Conservation (phyloP, 2,797 vertebrate species). For the Catharus ustulatus region DNA sequence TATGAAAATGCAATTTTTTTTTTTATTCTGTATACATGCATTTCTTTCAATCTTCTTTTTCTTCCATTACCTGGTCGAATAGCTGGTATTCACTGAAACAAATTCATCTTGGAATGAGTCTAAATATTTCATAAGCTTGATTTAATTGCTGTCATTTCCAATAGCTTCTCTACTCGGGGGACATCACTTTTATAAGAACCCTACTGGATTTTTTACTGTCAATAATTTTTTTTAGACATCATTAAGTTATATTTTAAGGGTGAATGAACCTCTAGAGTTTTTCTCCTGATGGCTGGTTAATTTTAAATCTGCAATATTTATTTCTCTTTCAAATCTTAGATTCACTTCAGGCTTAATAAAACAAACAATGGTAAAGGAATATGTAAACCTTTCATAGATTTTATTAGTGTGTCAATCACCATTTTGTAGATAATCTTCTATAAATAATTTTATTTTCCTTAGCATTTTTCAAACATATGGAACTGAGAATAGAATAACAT, state of each 20-base stretch:
- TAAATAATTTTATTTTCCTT: neutral
- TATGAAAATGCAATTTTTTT: neutral
- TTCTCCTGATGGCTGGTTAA: neutral
- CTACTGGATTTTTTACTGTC: slow-evolving; percentile 29
- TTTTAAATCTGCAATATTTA: neutral
- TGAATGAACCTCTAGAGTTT: slow-evolving; percentile 1
- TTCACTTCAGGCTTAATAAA: neutral
- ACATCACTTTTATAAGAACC: slow-evolving; percentile 25
- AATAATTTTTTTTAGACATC: slow-evolving; percentile 25
- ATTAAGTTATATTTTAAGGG: slow-evolving; percentile 50
- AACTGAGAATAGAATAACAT: neutral
- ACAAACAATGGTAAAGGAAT: neutral
- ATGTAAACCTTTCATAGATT: neutral
- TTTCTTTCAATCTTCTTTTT: neutral
- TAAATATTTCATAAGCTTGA: slow-evolving; percentile 70
- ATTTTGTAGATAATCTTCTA: neutral
- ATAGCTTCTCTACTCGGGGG: slow-evolving; percentile 27
- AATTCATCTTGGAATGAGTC: slow-evolving; percentile 34
- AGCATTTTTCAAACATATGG: neutral
- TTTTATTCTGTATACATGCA: neutral
- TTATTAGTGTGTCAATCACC: neutral
- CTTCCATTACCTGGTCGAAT: neutral
- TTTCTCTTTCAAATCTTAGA: neutral
- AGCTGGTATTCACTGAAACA: neutral
- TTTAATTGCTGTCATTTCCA: slow-evolving; percentile 70